A percentile compares a stretch with the other conserved stretches of the same genome.
Evolutionary conservation across 1,140 invertebrate genomes (phyloP).

Genomic region (Nasonia giraulti): DNA sequence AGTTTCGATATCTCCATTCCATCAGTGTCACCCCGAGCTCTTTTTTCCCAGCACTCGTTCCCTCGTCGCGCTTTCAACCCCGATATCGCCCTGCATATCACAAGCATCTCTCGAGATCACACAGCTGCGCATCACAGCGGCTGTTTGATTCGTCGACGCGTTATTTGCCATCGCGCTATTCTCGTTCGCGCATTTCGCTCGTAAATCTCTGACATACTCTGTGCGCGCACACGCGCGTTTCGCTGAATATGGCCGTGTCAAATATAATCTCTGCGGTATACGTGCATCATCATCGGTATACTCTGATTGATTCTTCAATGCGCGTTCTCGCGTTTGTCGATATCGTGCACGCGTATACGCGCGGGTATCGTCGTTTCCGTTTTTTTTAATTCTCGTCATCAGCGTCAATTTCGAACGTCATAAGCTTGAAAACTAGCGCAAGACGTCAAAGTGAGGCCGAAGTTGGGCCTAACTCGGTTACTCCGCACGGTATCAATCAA

Average conservation of each 20-base stretch:
- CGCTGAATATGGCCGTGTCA: conserved; percentile 21
- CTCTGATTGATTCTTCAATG: conserved; percentile 19
- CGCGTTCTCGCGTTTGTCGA: not conserved
- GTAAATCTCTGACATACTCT: conserved; percentile 4
- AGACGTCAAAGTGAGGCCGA: conserved; percentile 35
- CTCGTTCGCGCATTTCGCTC: conserved; percentile 5
- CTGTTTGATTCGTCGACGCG: not conserved
- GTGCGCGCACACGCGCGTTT: not conserved
- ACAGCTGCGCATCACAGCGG: not conserved
- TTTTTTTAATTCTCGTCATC: not conserved
- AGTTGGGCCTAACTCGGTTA: conserved; percentile 40
- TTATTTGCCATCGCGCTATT: not conserved
- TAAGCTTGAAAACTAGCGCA: not conserved
- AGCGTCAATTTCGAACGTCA: not conserved
- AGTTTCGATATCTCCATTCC: no score
- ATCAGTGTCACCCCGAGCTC: not conserved
- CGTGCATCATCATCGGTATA: not conserved
- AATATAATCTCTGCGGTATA: conserved; percentile 23
- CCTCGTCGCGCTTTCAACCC: not conserved
- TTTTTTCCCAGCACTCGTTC: not conserved
- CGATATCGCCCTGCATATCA: not conserved
- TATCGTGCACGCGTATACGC: not conserved
- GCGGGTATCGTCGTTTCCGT: not conserved
- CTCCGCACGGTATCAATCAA: conserved; percentile 39
- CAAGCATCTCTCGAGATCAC: not conserved